These are phyloP conservation scores for Rhea pennata DNA, from an alignment of 2,113 vertebrate species.

Conservation along the genomic window DNA sequence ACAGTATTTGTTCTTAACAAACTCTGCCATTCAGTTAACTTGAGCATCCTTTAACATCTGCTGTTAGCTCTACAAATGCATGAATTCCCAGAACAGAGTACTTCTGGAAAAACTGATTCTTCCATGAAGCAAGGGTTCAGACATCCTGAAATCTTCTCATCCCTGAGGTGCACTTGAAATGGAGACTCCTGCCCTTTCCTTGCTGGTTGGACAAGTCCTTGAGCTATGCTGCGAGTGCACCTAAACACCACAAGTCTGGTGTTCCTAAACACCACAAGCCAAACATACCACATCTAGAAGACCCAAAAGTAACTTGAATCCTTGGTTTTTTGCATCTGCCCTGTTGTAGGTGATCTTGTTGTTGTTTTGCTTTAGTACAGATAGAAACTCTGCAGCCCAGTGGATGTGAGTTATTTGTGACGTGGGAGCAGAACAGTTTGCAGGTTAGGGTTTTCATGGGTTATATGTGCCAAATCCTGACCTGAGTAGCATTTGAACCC, in stretches of 20 bases:
- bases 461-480: not conserved
- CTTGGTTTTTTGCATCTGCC: too few species aligned
- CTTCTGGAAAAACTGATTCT: not conserved
- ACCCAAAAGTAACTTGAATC: too few species aligned
- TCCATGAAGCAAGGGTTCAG: not conserved
- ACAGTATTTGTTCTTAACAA: not conserved
- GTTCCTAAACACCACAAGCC: not conserved
- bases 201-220: rapidly evolving
- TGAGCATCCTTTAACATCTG: not conserved
- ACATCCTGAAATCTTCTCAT: not conserved
- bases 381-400: not conserved
- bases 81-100: not conserved
- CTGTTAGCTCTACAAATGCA: not conserved
- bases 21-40: not conserved
- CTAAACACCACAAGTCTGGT: not conserved
- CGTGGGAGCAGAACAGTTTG: not conserved
- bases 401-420: rapidly evolving
- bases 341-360: too few species aligned
- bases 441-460: not conserved
- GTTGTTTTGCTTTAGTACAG: too few species aligned
- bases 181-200: not conserved
- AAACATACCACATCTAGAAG: too few species aligned
- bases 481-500: not conserved
- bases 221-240: not conserved
- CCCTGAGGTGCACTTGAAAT: not conserved